Evolutionary conservation across 2,888 invertebrate species (phyloP).

Genomic region (Hyposoter dolosus): DNA sequence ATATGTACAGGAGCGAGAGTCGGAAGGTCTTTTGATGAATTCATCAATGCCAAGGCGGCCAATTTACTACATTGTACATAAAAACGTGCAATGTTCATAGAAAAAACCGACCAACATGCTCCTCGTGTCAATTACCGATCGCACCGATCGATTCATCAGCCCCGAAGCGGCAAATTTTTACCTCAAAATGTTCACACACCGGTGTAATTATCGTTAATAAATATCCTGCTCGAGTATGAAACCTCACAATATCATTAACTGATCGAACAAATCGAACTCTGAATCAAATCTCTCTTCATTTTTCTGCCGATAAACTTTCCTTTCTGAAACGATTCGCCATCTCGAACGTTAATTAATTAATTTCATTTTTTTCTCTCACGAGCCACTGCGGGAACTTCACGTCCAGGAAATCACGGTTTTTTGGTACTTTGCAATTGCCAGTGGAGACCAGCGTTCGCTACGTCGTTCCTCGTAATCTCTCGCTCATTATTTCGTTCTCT

Average conservation of each 20-base stretch:
- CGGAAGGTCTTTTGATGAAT: slow-evolving; percentile 3
- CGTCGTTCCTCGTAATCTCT: slow-evolving; percentile 72
- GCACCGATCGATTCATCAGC: slow-evolving; percentile 13
- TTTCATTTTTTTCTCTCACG: slow-evolving; percentile 5
- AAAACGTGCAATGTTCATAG: not conserved
- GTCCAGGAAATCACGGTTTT: slow-evolving; percentile 21
- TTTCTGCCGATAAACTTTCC: not conserved
- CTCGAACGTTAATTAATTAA: not conserved
- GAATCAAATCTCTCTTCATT: not conserved
- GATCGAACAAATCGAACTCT: not conserved
- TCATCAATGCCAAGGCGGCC: not conserved
- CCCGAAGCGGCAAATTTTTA: not conserved
- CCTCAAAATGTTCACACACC: not conserved
- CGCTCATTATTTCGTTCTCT: slow-evolving; percentile 51
- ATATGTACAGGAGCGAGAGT: not conserved
- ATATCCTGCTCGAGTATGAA: not conserved
- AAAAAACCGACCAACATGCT: not conserved
- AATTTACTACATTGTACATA: not conserved
- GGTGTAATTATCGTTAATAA: not conserved
- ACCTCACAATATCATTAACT: not conserved
- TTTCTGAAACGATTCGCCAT: not conserved
- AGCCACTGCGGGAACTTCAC: not conserved
- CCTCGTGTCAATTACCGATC: slow-evolving; percentile 19
- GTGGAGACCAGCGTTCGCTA: not conserved
- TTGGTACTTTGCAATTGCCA: slow-evolving; percentile 17